These are phyloP conservation scores for Psophia crepitans DNA, from an alignment of 2,113 vertebrate genomes.

Conservation along the genomic window DNA sequence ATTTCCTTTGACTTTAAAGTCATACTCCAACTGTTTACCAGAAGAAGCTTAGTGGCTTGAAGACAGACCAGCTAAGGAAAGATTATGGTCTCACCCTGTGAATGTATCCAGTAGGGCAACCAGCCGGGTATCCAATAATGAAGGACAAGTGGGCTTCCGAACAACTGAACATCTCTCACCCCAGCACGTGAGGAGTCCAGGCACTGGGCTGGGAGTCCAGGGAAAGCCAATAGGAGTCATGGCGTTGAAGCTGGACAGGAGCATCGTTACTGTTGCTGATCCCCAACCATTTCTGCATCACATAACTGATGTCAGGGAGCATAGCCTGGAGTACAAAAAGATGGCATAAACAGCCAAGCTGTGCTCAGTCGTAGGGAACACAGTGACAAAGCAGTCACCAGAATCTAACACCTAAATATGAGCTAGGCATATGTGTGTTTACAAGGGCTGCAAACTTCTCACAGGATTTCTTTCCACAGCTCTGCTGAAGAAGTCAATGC, in stretches of 20 bases:
- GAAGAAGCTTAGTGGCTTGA: background rate
- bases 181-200: background rate
- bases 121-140: background rate
- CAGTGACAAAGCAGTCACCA: rapidly evolving
- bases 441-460: background rate
- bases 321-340: background rate
- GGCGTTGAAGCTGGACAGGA: background rate
- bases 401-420: background rate
- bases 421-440: rapidly evolving
- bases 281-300: background rate
- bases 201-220: background rate
- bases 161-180: background rate
- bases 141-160: background rate
- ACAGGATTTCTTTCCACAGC: background rate
- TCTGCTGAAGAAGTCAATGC: background rate
- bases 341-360: background rate
- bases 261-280: background rate
- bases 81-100: background rate
- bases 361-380: background rate
- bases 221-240: background rate
- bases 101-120: background rate
- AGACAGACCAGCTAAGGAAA: background rate
- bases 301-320: background rate
- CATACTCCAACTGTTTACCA: background rate
- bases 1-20: background rate